These are phyloP conservation scores for Procavia capensis DNA, from an alignment of 2,113 vertebrate species.

Conservation along the genomic window DNA sequence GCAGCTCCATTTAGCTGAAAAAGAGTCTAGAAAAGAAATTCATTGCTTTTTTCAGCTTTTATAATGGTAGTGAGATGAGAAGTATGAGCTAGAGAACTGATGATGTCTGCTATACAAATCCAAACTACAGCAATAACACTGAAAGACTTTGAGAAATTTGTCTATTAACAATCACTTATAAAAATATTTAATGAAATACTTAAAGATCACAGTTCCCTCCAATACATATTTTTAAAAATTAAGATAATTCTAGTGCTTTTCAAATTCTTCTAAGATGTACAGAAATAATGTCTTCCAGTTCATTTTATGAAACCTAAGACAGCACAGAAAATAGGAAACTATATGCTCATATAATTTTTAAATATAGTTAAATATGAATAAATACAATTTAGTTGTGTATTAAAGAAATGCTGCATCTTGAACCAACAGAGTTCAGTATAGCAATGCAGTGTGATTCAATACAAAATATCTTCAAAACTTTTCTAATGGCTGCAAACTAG, in stretches of 20 bases:
- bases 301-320: constrained; percentile 11
- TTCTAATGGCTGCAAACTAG: not conserved
- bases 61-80: not conserved
- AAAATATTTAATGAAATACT: not conserved
- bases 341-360: not conserved
- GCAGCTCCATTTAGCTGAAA: not conserved
- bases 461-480: constrained; percentile 2
- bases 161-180: not conserved
- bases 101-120: not conserved
- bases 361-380: not conserved
- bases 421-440: not conserved
- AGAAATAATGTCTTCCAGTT: not conserved
- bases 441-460: not conserved
- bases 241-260: not conserved
- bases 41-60: not conserved
- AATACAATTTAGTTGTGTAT: not conserved
- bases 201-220: not conserved
- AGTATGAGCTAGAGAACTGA: not conserved
- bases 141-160: not conserved
- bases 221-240: not conserved
- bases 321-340: not conserved
- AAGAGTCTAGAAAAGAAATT: not conserved
- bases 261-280: not conserved
- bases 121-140: not conserved
- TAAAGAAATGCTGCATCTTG: constrained; percentile 13